Evolutionary conservation across 2,797 vertebrate genomes (phyloP).

Genomic region (Trematomus bernacchii): DNA sequence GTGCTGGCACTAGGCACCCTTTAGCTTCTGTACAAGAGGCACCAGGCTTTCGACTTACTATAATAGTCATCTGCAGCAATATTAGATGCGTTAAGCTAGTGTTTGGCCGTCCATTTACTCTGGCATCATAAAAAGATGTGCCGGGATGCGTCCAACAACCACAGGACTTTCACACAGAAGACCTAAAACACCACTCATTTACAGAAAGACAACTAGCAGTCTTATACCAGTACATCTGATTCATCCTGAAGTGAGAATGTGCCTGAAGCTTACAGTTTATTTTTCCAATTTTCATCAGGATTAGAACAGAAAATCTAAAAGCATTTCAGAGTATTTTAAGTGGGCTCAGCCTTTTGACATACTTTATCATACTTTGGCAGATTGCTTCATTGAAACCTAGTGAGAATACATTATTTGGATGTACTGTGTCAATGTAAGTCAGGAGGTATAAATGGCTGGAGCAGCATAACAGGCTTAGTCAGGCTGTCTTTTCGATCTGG

Average conservation of each 20-base stretch:
- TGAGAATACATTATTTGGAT: neutral
- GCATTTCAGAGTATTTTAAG: neutral
- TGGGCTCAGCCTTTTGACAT: neutral
- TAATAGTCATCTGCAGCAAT: too few relatives aligned
- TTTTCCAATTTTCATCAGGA: too few relatives aligned
- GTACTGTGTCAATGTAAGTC: neutral
- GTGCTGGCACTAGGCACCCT: too few relatives aligned
- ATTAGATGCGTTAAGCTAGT: too few relatives aligned
- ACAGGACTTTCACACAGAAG: too few relatives aligned
- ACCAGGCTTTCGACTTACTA: too few relatives aligned
- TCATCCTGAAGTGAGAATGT: too few relatives aligned
- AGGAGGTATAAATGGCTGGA: conserved; percentile 8
- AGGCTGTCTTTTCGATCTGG: conserved; percentile 17
- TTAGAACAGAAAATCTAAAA: neutral
- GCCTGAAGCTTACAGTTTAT: too few relatives aligned
- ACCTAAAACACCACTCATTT: neutral
- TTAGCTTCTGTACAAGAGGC: too few relatives aligned
- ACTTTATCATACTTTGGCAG: neutral
- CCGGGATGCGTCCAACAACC: too few relatives aligned
- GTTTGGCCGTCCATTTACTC: too few relatives aligned
- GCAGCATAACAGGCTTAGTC: conserved; percentile 18
- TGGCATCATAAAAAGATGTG: too few relatives aligned
- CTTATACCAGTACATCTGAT: neutral
- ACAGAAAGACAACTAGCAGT: neutral
- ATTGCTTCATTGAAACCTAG: neutral